Evolutionary conservation across 2,113 vertebrate genomes (phyloP), one percentile per base, ranked within the genome.

Genomic region (Petrocephalus zakoni): DNA sequence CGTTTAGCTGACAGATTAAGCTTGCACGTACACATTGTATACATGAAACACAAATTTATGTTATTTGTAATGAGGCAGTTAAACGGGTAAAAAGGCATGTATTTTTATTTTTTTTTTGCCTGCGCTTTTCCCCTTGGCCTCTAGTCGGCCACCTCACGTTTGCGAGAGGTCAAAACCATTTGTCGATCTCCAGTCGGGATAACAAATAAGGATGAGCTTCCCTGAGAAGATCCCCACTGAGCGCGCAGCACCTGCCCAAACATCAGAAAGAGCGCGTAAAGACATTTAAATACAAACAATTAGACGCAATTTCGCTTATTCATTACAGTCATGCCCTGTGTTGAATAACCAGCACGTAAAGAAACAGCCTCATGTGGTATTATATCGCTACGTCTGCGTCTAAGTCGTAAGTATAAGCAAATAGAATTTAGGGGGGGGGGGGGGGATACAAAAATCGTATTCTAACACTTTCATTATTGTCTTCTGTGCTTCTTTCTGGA

Each of bases 161-260:
- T 29, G 2, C 53, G 17, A 64, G 94, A 94, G 94, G 95, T 95
- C 95, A 96, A 95, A 95, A 91, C 93, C 95, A 96, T 95, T 95
- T 95, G 94, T 95, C 94, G 94, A 94, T 94, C 94, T 95, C 94
- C 95, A 95, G 94, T 95, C 91, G 95, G 92, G 94, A 93, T 93
- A 93, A 94, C 95, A 95, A 95, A 95, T 95, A 93, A 95, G 94
- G 93, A 95, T 94, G 94, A 95, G 93, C 93, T 93, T 94, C 94
- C 94, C 93, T 92, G 93, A 93, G 94, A 92, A 93, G 93, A 92
- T 56, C 47, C 78, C 52, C 75, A 34, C 88, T 46, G 78, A 37
- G 47, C 37, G 34, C 22, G 22, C 78, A 82, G 78, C 78, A 88
- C 88, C 88, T 88, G 88, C 53, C 7, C 68, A 29, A 51, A 55